Conservation (phyloP, 2,797 vertebrate species). For the Oreortyx pictus region DNA sequence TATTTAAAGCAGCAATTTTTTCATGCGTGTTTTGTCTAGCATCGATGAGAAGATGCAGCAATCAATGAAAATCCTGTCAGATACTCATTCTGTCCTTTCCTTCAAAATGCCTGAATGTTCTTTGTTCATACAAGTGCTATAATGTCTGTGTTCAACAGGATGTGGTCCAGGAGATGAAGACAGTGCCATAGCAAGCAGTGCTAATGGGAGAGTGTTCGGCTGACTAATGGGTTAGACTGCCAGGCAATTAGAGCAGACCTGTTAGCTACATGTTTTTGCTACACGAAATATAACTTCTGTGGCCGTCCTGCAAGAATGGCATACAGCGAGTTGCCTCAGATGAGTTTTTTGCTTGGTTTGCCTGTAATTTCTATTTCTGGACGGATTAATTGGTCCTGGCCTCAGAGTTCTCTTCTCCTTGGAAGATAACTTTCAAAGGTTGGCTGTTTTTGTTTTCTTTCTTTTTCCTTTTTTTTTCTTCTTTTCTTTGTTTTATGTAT, state of each 20-base stretch:
- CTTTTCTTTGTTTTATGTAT: too few relatives aligned
- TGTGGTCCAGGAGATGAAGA: neutral
- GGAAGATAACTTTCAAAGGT: slow-evolving; percentile 39
- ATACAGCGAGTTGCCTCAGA: neutral
- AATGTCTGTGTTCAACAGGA: neutral
- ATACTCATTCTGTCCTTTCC: neutral
- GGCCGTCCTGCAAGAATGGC: neutral
- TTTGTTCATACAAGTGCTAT: neutral
- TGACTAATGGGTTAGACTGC: slow-evolving; percentile 5
- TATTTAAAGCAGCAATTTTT: neutral
- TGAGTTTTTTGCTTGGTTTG: neutral
- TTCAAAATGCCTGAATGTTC: neutral
- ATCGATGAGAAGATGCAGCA: neutral
- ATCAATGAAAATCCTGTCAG: neutral
- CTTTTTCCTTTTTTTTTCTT: too few relatives aligned
- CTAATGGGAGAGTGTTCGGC: neutral
- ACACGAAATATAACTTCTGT: slow-evolving; percentile 13
- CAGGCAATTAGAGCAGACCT: slow-evolving; percentile 34
- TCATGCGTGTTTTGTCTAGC: neutral
- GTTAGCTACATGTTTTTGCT: slow-evolving; percentile 56
- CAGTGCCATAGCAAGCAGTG: neutral
- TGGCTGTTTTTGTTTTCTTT: neutral
- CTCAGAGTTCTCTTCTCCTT: slow-evolving; percentile 27
- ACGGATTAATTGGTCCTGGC: slow-evolving; percentile 41
- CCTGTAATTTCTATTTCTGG: slow-evolving; percentile 38